phyloP scores from a whole-genome alignment of 2,888 invertebrate species.

The Blastobasis adustella region DNA sequence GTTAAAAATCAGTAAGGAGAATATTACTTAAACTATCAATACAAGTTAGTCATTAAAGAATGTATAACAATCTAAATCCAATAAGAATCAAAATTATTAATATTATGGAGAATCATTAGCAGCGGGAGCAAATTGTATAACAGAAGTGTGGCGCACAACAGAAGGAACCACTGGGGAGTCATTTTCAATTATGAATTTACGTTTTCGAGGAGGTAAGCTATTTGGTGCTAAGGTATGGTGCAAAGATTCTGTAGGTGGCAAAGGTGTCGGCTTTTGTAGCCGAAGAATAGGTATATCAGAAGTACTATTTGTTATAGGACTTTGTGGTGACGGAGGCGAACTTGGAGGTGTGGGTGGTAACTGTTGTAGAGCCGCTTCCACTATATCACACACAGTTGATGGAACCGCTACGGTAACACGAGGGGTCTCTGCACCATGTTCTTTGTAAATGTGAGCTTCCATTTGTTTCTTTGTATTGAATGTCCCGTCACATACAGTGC shows the following conservation, averaged over 20 bases:
- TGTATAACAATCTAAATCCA: too few relatives aligned
- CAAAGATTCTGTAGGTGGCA: conserved; percentile 61
- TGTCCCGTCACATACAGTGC: conserved; percentile 92
- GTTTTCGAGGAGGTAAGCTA: conserved; percentile 85
- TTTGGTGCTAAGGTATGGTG: conserved; percentile 50
- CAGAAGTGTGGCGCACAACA: conserved; percentile 75
- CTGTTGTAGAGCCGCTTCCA: conserved; percentile 63
- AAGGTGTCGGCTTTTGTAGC: conserved; percentile 45
- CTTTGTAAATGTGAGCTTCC: conserved; percentile 86
- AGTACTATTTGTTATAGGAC: conserved; percentile 37
- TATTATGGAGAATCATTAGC: conserved; percentile 27
- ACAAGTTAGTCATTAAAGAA: too few relatives aligned
- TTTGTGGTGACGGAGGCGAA: conserved; percentile 66
- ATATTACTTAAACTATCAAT: too few relatives aligned
- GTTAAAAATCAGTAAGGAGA: too few relatives aligned
- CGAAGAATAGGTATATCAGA: conserved; percentile 20
- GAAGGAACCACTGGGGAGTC: conserved; percentile 49
- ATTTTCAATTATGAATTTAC: conserved; percentile 84
- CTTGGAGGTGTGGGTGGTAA: conserved; percentile 75
- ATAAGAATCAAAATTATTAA: too few relatives aligned
- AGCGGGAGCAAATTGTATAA: conserved; percentile 90
- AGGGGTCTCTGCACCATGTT: conserved; percentile 70
- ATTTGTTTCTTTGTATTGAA: conserved; percentile 93
- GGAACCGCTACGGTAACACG: conserved; percentile 42
- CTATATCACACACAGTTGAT: conserved; percentile 52